Percentiles rank a stretch among this genome's conserved stretches.
phyloP scores from a whole-genome alignment of 2,797 vertebrate genomes.

The Hirundo rustica region DNA sequence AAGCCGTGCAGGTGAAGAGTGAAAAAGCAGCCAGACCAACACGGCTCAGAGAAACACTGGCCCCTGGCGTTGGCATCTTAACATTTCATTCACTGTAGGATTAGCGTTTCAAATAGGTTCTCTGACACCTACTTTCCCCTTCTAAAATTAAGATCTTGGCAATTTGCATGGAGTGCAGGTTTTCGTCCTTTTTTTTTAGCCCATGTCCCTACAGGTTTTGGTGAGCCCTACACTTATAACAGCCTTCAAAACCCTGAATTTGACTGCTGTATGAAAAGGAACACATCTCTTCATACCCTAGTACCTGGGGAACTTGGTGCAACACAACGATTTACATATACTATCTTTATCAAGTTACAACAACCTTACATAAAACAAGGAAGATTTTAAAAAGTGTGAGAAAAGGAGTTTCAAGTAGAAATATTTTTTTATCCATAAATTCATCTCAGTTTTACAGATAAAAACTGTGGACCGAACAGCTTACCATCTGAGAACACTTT shows the following conservation, averaged over 20 bases:
- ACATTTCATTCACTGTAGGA: background rate
- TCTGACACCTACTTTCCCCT: background rate
- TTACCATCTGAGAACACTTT: background rate
- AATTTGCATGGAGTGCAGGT: background rate
- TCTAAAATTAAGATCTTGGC: background rate
- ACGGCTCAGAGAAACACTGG: background rate
- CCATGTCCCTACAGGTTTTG: fast-evolving
- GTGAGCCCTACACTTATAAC: background rate
- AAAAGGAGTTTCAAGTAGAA: background rate
- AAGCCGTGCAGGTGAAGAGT: fast-evolving
- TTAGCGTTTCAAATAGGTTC: fast-evolving
- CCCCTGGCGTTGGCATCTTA: background rate
- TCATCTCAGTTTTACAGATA: background rate
- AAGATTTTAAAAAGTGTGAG: background rate
- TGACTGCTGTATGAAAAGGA: background rate
- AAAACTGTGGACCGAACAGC: background rate
- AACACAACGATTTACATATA: fast-evolving
- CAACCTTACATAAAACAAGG: background rate
- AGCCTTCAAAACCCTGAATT: background rate
- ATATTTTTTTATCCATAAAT: fast-evolving
- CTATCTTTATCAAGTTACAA: background rate
- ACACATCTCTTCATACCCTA: background rate
- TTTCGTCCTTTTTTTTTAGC: background rate
- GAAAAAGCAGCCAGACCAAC: background rate
- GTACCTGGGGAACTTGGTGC: background rate